Percentiles rank a stretch among this genome's conserved stretches.
These are phyloP conservation scores for Cryptoprocta ferox DNA, from an alignment of 2,797 vertebrate genomes.

Conservation along the genomic window DNA sequence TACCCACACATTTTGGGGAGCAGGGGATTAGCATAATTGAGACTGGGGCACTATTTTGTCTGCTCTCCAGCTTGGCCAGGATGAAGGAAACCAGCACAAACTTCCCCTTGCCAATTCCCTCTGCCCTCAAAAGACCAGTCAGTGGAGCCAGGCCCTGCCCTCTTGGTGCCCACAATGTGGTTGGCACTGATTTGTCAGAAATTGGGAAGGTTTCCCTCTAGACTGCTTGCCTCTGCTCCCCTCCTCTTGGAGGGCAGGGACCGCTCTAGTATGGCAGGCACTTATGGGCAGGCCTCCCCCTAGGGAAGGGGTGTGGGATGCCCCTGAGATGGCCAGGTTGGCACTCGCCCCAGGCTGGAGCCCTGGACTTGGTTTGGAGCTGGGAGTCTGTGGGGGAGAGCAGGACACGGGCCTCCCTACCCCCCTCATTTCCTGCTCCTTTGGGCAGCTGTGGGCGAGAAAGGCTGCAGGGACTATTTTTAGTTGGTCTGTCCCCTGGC, in stretches of 20 bases:
- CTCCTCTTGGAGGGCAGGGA: slow-evolving; percentile 16
- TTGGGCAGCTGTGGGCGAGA: slow-evolving; percentile 82
- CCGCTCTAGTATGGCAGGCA: slow-evolving; percentile 56
- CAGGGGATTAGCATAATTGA: slow-evolving; percentile 19
- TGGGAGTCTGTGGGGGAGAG: slow-evolving; percentile 59
- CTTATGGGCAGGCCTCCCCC: slow-evolving; percentile 60
- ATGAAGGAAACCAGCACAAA: slow-evolving; percentile 56
- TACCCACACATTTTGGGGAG: slow-evolving; percentile 18
- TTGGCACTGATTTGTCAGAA: slow-evolving; percentile 81
- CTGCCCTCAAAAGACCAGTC: slow-evolving; percentile 75
- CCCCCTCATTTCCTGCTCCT: slow-evolving; percentile 79
- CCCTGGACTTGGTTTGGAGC: slow-evolving; percentile 54
- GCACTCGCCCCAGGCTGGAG: slow-evolving; percentile 65
- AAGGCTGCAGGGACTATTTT: slow-evolving; percentile 84
- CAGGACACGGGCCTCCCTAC: slow-evolving; percentile 66
- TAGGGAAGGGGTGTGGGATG: slow-evolving; percentile 72
- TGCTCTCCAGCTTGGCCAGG: slow-evolving; percentile 42
- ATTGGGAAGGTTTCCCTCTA: slow-evolving; percentile 78
- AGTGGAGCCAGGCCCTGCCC: slow-evolving; percentile 66
- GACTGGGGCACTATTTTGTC: slow-evolving; percentile 23
- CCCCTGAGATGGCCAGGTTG: slow-evolving; percentile 77
- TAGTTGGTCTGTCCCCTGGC: slow-evolving; percentile 90
- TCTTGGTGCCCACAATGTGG: slow-evolving; percentile 74
- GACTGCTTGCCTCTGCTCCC: slow-evolving; percentile 67
- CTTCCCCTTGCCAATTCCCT: slow-evolving; percentile 58